Percentiles rank a stretch among this genome's conserved stretches.
Evolutionary conservation across 2,797 vertebrate species (phyloP).

Genomic region (Dendrocincla tyrannina): DNA sequence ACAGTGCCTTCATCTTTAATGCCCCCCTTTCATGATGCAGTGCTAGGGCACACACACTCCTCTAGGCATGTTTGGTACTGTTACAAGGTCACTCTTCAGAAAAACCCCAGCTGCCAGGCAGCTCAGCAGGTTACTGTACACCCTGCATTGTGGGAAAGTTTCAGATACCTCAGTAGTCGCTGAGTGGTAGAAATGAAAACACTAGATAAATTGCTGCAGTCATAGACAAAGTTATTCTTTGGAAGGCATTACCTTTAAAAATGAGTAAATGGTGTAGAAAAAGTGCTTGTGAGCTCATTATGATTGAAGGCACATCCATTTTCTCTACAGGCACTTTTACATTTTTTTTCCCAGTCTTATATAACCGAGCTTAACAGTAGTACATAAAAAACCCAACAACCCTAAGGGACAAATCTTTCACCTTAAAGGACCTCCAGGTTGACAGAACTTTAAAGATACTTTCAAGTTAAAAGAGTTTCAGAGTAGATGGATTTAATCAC

Average conservation of each 20-base stretch:
- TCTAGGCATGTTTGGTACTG: fast-evolving
- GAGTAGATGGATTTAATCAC: background rate
- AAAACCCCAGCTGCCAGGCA: background rate
- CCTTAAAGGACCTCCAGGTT: background rate
- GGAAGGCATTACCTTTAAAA: background rate
- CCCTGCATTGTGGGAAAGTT: fast-evolving
- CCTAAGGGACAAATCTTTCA: background rate
- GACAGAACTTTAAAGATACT: background rate
- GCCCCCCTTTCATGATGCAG: fast-evolving
- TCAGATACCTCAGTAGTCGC: background rate
- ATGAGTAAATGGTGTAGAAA: fast-evolving
- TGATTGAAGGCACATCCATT: background rate
- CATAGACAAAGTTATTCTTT: background rate
- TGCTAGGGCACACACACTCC: background rate
- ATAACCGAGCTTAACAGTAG: background rate
- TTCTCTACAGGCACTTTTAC: background rate
- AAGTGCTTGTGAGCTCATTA: background rate
- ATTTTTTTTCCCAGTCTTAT: background rate
- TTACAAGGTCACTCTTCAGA: fast-evolving
- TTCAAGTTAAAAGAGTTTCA: background rate
- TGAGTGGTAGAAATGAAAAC: fast-evolving
- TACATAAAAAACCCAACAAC: background rate
- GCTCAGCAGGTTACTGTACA: background rate
- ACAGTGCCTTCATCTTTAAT: fast-evolving
- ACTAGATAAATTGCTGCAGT: background rate